These are phyloP conservation scores for Sebastes umbrosus DNA, from an alignment of 2,797 vertebrate species.

Conservation along the genomic window DNA sequence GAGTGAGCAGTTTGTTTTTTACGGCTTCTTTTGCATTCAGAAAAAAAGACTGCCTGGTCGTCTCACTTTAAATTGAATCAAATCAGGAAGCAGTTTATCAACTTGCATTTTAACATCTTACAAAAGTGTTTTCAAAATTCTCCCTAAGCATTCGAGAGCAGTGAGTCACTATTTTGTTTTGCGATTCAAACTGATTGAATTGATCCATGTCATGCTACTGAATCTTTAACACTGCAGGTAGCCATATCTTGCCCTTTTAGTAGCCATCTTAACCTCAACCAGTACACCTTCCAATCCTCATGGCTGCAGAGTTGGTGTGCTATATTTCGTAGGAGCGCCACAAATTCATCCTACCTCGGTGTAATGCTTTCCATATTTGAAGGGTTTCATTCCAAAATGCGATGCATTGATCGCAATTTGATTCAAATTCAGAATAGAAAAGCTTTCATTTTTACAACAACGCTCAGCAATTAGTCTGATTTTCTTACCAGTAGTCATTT, in stretches of 20 bases:
- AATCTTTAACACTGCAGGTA: constrained; percentile 57
- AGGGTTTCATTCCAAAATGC: constrained; percentile 47
- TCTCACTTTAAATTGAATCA: not conserved
- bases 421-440: not conserved
- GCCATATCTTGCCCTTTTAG: constrained; percentile 53
- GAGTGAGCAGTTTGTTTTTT: not conserved
- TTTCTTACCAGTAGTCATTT: constrained; percentile 29
- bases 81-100: constrained; percentile 10
- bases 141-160: not conserved
- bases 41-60: not conserved
- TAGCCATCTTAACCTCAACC: constrained; percentile 59
- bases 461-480: not conserved
- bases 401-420: not conserved
- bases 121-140: not conserved
- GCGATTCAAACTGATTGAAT: constrained; percentile 16
- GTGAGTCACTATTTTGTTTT: constrained; percentile 9
- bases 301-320: constrained; percentile 36
- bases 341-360: constrained; percentile 65
- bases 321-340: constrained; percentile 26
- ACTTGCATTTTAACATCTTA: not conserved
- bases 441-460: not conserved
- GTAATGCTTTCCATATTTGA: constrained; percentile 32
- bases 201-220: constrained; percentile 56
- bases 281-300: constrained; percentile 21
- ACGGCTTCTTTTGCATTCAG: not conserved